Conservation (phyloP, 2,888 invertebrate species). For the Acrocyrtus sp. region DNA sequence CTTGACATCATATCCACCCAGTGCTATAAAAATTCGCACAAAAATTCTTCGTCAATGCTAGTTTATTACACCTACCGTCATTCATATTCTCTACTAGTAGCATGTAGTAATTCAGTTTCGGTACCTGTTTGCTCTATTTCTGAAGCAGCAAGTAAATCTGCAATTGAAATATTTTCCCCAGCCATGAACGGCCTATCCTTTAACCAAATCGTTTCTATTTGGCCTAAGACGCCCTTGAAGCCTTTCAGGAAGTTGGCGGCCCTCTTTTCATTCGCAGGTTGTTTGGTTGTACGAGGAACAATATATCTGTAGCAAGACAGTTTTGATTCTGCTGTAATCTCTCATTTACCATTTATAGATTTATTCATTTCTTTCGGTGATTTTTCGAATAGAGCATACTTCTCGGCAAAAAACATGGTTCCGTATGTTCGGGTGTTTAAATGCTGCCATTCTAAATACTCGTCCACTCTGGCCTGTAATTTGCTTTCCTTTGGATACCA, state of each 20-base stretch:
- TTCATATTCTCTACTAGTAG: background rate
- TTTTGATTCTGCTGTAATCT: too few relatives aligned
- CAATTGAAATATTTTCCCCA: slow-evolving; percentile 46
- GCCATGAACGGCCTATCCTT: slow-evolving; percentile 51
- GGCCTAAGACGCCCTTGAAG: slow-evolving; percentile 28
- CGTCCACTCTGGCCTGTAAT: slow-evolving; percentile 74
- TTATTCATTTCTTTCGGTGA: slow-evolving; percentile 70
- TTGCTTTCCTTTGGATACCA: slow-evolving; percentile 76
- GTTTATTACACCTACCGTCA: background rate
- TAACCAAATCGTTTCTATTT: slow-evolving; percentile 52
- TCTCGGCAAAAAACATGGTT: slow-evolving; percentile 71
- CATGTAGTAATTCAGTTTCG: too few relatives aligned
- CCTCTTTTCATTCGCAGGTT: slow-evolving; percentile 34
- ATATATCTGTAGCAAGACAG: too few relatives aligned
- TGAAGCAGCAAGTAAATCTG: slow-evolving; percentile 51
- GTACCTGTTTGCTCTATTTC: slow-evolving; percentile 57
- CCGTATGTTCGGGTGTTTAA: slow-evolving; percentile 72
- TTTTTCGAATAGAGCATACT: too few relatives aligned
- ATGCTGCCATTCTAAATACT: slow-evolving; percentile 83
- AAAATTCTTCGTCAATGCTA: slow-evolving; percentile 4
- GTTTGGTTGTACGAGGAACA: slow-evolving; percentile 24
- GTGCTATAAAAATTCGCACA: slow-evolving; percentile 17
- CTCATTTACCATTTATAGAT: too few relatives aligned
- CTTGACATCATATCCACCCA: slow-evolving; percentile 50
- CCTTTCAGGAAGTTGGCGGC: slow-evolving; percentile 26